Evolutionary conservation across 2,888 invertebrate species (phyloP).

Genomic region (Metellina segmentata): DNA sequence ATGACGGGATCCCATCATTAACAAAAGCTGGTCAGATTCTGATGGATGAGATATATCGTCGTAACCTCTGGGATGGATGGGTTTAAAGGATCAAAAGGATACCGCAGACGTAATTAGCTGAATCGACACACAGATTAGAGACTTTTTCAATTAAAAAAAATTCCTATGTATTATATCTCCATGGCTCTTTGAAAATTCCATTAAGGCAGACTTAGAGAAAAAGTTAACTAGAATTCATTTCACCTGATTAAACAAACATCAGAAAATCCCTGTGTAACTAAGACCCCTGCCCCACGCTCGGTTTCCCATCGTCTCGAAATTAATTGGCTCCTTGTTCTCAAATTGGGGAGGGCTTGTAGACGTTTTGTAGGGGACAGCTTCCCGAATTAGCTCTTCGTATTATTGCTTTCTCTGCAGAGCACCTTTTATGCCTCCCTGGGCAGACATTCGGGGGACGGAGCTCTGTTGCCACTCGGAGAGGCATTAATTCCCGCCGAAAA

Average conservation of each 20-base stretch:
- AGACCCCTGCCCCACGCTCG: background rate
- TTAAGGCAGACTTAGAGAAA: background rate
- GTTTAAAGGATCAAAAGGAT: no score
- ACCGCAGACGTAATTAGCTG: no score
- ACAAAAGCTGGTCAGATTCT: no score
- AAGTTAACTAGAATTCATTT: background rate
- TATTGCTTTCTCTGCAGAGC: conserved; percentile 34
- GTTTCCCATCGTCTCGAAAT: conserved; percentile 40
- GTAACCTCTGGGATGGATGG: no score
- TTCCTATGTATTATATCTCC: no score
- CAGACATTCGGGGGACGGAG: conserved; percentile 59
- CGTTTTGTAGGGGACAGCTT: conserved; percentile 66
- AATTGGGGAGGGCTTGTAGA: conserved; percentile 61
- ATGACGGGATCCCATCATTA: no score
- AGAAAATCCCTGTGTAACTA: background rate
- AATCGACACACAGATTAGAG: no score
- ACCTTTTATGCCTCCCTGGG: conserved; percentile 72
- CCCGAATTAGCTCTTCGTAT: conserved; percentile 68
- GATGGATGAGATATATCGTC: no score
- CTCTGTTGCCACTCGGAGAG: conserved; percentile 74
- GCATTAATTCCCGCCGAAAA: conserved; percentile 73
- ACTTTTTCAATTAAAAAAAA: no score
- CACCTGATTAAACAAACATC: background rate
- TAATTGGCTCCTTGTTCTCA: conserved; percentile 69
- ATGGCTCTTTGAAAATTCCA: no score